Base-by-base conservation (phyloP, 2,888 invertebrate species). In the Ectemnius continuus region DNA sequence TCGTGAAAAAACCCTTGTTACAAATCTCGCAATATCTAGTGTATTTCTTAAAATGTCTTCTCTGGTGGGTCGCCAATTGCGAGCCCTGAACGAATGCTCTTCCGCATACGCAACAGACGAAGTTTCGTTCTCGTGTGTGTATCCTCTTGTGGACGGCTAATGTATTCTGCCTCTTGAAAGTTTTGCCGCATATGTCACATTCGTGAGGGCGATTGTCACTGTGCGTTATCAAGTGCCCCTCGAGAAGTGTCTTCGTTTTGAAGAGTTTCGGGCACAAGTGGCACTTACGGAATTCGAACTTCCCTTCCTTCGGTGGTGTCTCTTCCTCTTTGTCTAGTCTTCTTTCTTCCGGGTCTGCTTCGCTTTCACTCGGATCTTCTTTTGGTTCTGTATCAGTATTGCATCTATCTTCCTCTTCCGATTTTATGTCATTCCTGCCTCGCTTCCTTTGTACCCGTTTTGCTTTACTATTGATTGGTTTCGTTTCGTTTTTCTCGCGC, bases 1-100 rank as follows among this genome's bases (percentile, higher is more conserved):
- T 89, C 5, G 89, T 90, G 80, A 88, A 89, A 64, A 90, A 90
- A 1, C 89, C 89, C 28, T 90, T 90, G 28, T 76, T 78, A 75
- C 90, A 90, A 8, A 86, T 48, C 4, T 84, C 81, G 64, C 90
- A 90, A 60, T 78, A 79, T 14, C 79, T 81, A 1, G 86, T 85
- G 77, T 87, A 89, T 36, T 79, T 84, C 13, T 88, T 89, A 45
- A 84, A 88, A 60, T 89, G 88, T 14, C 88, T 81, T 13, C 87
- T 80, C 26, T 86, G 87, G 60, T 90, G 90, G 1, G 84, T 89
- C 13, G 86, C 82, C 5, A 90, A 56, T 26, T 89, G 89, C 5
- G 87, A 88, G 0, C 88, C 88, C 6, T 90, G 90, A 0, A 89
- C 86, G 52, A 90, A 90, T 0, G 88, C 86, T 2, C 86, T 84